Conservation (phyloP, 2,888 invertebrate species). For the Marronus borbonicus region DNA sequence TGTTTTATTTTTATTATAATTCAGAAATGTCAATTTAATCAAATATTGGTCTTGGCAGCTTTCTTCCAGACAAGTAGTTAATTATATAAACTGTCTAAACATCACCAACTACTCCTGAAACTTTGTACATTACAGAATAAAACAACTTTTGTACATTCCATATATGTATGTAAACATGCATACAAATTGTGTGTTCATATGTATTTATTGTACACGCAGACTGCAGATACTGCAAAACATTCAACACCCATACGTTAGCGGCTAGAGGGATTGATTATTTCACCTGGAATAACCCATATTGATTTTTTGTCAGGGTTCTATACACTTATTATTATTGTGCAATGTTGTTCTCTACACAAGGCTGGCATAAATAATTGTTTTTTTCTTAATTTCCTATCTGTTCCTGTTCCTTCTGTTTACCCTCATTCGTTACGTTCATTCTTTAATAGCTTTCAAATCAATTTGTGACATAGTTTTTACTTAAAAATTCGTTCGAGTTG, state of each 20-base stretch:
- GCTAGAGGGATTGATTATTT: constrained; percentile 23
- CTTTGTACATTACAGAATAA: not conserved
- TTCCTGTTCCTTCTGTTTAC: too few species aligned
- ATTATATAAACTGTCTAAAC: too few species aligned
- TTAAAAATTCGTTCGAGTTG: too few species aligned
- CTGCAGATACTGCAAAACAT: not conserved
- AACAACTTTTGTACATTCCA: not conserved
- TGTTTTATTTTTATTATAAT: too few species aligned
- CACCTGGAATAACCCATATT: constrained; percentile 35
- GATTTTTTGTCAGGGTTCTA: constrained; percentile 10
- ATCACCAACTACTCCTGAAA: too few species aligned
- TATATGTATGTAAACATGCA: not conserved
- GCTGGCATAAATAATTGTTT: not conserved
- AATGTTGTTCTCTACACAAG: not conserved
- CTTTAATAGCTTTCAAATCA: not conserved
- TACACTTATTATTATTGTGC: constrained; percentile 1
- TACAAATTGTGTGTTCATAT: not conserved
- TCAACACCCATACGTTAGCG: constrained; percentile 1
- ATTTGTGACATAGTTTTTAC: too few species aligned
- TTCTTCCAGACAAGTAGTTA: too few species aligned
- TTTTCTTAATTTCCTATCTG: too few species aligned
- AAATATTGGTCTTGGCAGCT: too few species aligned
- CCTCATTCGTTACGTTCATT: not conserved
- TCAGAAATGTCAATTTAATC: too few species aligned
- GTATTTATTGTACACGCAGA: too few species aligned